These are phyloP conservation scores for Artibeus jamaicensis DNA, from an alignment of 2,797 vertebrate species.

Conservation along the genomic window DNA sequence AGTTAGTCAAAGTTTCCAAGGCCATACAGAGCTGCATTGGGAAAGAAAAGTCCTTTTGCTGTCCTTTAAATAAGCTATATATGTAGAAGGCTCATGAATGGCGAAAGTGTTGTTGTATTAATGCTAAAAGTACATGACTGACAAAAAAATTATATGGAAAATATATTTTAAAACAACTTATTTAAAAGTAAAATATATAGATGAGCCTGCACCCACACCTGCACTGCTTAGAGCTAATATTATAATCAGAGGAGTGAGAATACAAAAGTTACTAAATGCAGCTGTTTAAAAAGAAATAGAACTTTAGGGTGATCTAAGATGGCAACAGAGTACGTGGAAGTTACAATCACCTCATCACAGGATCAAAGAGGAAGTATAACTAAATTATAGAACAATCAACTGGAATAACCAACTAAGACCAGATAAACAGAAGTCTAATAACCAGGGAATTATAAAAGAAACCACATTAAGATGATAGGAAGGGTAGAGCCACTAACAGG, in stretches of 20 bases:
- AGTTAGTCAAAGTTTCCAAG: slow-evolving; percentile 48
- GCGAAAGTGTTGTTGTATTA: background rate
- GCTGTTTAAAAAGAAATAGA: background rate
- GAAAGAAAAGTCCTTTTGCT: slow-evolving; percentile 62
- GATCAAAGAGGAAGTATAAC: background rate
- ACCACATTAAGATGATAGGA: background rate
- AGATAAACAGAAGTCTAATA: background rate
- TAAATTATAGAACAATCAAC: background rate
- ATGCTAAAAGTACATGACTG: background rate
- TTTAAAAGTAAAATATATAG: background rate
- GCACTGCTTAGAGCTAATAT: background rate
- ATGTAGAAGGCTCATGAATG: background rate
- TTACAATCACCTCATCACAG: background rate
- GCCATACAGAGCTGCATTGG: slow-evolving; percentile 22
- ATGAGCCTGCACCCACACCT: too few relatives aligned
- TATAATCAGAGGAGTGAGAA: background rate
- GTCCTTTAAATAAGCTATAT: slow-evolving; percentile 53
- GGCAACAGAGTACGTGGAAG: background rate
- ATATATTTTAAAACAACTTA: background rate
- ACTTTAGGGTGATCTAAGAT: background rate
- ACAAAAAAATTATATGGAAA: background rate
- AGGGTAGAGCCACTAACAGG: background rate
- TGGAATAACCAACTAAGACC: background rate
- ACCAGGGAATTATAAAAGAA: background rate
- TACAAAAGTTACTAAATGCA: background rate